A percentile compares a stretch with the other conserved stretches of the same genome.
phyloP scores from a whole-genome alignment of 2,797 vertebrate genomes.

The Hydrophis major region DNA sequence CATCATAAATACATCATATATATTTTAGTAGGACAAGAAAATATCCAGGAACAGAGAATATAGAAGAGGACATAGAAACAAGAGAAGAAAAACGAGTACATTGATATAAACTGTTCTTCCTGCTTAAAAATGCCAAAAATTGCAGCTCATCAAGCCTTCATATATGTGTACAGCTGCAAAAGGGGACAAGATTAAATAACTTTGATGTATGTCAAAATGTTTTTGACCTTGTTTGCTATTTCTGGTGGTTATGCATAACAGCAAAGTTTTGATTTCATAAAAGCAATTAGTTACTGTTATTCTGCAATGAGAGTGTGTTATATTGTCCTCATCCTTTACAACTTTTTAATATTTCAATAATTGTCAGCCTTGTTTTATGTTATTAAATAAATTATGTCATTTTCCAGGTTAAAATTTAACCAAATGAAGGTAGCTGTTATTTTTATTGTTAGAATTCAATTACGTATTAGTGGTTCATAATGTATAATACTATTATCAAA shows the following conservation, averaged over 20 bases:
- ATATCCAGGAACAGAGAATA: neutral
- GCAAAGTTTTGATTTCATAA: constrained; percentile 18
- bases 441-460: constrained; percentile 44
- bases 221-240: neutral
- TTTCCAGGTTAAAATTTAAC: constrained; percentile 44
- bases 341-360: constrained; percentile 60
- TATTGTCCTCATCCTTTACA: neutral
- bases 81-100: neutral
- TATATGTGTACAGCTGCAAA: neutral
- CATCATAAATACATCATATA: neutral
- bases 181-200: neutral
- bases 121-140: neutral
- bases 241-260: neutral
- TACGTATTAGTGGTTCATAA: constrained; percentile 20
- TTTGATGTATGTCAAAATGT: neutral
- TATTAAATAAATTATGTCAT: constrained; percentile 46
- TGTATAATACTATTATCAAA: neutral
- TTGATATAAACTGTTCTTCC: neutral
- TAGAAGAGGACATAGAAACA: neutral
- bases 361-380: constrained; percentile 71
- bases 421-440: neutral
- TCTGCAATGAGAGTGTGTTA: neutral
- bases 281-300: neutral
- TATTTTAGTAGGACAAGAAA: neutral
- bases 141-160: neutral